Conservation (phyloP, 1,140 invertebrate species). For the Bombus sylvicola region DNA sequence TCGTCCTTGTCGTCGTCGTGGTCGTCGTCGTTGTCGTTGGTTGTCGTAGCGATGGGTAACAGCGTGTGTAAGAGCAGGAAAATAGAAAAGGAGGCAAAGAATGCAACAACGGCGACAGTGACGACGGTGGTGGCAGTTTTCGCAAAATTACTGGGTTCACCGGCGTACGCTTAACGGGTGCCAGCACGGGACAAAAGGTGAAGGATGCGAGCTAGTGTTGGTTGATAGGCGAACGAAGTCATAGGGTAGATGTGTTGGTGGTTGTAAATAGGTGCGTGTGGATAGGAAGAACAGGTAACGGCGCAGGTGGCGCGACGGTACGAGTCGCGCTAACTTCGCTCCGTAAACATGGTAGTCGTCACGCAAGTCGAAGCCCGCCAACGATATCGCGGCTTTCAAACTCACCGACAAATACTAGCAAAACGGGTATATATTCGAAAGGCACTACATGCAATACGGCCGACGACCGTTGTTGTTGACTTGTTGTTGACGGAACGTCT, state of each 20-base stretch:
- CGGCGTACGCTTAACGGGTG: slow-evolving; percentile 50
- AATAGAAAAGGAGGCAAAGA: slow-evolving; percentile 22
- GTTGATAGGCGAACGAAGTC: neutral
- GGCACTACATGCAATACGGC: slow-evolving; percentile 23
- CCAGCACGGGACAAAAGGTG: slow-evolving; percentile 22
- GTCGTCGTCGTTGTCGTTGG: slow-evolving; percentile 9
- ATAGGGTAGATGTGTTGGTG: neutral
- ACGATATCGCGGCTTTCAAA: slow-evolving; percentile 75
- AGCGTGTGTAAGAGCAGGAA: slow-evolving; percentile 8
- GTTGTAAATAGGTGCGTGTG: neutral
- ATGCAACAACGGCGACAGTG: slow-evolving; percentile 53
- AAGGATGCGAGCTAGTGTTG: slow-evolving; percentile 1
- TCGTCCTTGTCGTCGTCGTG: slow-evolving; percentile 42
- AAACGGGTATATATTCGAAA: slow-evolving; percentile 50
- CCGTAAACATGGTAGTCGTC: slow-evolving; percentile 81
- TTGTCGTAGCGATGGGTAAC: neutral
- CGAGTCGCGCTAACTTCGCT: slow-evolving; percentile 55
- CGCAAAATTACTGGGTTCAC: slow-evolving; percentile 63
- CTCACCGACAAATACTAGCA: slow-evolving; percentile 55
- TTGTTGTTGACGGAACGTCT: no score
- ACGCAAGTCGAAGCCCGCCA: slow-evolving; percentile 75
- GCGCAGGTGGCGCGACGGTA: slow-evolving; percentile 57
- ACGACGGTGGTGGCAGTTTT: slow-evolving; percentile 63
- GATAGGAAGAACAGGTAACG: slow-evolving; percentile 33
- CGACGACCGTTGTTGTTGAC: neutral